Evolutionary conservation across 2,888 invertebrate species (phyloP), one percentile per base, ranked within the genome.

Genomic region (Philereme vetulata): DNA sequence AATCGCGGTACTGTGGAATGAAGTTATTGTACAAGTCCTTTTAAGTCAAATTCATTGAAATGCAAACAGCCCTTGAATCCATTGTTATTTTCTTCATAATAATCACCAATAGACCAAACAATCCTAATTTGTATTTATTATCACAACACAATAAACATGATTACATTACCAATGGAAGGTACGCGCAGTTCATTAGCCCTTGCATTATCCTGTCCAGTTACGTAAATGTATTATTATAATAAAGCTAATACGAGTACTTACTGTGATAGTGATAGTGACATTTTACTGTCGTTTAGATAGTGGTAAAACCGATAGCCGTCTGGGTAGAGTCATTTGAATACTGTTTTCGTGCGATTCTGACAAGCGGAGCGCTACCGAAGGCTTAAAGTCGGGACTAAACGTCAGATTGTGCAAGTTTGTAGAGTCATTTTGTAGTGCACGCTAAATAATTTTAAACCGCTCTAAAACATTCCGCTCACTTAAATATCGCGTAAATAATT

Each of bases 401-500:
- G 65, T 64, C 67, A 72, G 70, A 71, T 70, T 72, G 74, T 75
- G 76, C 74, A 68, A 69, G 70, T 50, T 53, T 44, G 40, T 51
- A 35, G 32, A 8, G 48, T 46, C 51, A 46, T 44, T 34, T 43
- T 38, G 71, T 68, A 65, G 67, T 65, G 75, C 81, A 80, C 78
- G 82, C 80, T 71, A 82, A 81, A 84, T 83, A 82, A 81, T 84
- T 84, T 83, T 80, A 80, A 84, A 63, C 49, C 40, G 59, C 56
- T 64, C 59, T 52, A 66, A 60, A 64, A 81, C 84, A 82, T 84
- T 85, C 77, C 77, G 80, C 75, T 81, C 76, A 77, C 78, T 85
- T 84, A 84, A 84, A 85, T 86, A 79, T 81, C 80, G 75, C 80
- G 80, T 84, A 84, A 86, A 86, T 81, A 84, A 83, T 78, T 70